A percentile compares a stretch with the other conserved stretches of the same genome.
Conservation (phyloP, 2,113 vertebrate species). For the Sciurus niger region DNA sequence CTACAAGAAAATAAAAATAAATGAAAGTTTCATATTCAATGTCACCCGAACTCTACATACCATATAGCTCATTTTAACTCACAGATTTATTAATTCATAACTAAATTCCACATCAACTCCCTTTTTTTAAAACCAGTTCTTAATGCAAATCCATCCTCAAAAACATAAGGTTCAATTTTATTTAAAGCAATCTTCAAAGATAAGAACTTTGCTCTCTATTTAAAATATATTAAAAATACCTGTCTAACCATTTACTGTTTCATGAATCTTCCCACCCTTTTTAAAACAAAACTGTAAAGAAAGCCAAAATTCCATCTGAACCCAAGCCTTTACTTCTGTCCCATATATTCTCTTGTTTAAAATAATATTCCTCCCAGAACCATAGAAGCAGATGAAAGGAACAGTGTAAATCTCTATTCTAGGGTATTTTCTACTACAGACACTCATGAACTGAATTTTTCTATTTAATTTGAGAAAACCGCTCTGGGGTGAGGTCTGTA, state of each 20-base stretch:
- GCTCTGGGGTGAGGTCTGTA: neutral
- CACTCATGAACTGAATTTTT: neutral
- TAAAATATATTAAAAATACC: neutral
- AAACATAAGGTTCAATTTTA: neutral
- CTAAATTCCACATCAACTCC: neutral
- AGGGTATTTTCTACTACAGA: neutral
- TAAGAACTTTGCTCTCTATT: neutral
- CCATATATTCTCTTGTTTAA: neutral
- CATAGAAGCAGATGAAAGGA: neutral
- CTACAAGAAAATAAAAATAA: constrained; percentile 27
- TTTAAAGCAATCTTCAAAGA: constrained; percentile 4
- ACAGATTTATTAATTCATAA: neutral
- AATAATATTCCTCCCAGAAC: neutral
- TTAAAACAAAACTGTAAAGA: neutral
- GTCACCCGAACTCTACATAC: neutral
- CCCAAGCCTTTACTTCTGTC: neutral
- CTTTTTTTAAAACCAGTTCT: neutral
- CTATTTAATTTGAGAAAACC: neutral
- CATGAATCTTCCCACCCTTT: neutral
- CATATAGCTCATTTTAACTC: neutral
- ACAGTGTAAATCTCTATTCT: neutral
- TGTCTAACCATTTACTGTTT: neutral
- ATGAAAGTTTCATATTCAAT: neutral
- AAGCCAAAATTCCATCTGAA: constrained; percentile 20
- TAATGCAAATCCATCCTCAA: neutral